Conservation (phyloP, 1,140 invertebrate genomes). For the Reticulitermes speratus region DNA sequence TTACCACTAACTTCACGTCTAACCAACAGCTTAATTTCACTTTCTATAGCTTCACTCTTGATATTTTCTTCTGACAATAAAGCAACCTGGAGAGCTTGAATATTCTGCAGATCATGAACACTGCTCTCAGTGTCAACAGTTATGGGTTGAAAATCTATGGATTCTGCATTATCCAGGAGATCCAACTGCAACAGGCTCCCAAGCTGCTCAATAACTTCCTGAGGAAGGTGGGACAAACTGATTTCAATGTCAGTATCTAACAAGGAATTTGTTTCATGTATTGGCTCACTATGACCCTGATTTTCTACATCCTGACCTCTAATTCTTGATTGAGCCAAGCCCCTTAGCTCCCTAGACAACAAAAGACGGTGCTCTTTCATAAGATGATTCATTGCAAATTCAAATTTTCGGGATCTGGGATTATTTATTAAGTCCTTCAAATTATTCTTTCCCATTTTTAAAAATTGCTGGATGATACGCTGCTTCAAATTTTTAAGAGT, state of each 20-base stretch:
- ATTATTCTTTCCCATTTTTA: conserved; percentile 51
- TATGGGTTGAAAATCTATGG: conserved; percentile 4
- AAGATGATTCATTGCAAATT: conserved; percentile 50
- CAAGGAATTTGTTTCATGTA: conserved; percentile 43
- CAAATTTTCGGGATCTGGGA: conserved; percentile 48
- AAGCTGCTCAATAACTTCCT: conserved; percentile 49
- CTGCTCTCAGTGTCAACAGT: not conserved
- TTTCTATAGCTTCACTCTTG: not conserved
- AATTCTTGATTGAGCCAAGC: conserved; percentile 6
- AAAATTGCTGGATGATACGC: conserved; percentile 46
- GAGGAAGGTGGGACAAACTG: conserved; percentile 47
- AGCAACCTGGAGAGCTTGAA: not conserved
- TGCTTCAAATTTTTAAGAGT: conserved; percentile 44
- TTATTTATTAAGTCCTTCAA: conserved; percentile 51
- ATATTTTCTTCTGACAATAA: not conserved
- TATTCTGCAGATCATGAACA: not conserved
- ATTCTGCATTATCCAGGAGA: conserved; percentile 34
- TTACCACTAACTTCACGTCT: not conserved
- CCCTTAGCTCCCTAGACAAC: conserved; percentile 40
- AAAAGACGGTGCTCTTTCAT: conserved; percentile 46
- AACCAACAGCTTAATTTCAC: not conserved
- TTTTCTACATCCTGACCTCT: conserved; percentile 10
- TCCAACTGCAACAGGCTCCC: conserved; percentile 49
- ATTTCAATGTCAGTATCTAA: conserved; percentile 47
- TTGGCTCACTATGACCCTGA: not conserved